Evolutionary conservation across 2,113 vertebrate species (phyloP), one percentile per base, ranked within the genome.

Genomic region (Laterallus jamaicensis): DNA sequence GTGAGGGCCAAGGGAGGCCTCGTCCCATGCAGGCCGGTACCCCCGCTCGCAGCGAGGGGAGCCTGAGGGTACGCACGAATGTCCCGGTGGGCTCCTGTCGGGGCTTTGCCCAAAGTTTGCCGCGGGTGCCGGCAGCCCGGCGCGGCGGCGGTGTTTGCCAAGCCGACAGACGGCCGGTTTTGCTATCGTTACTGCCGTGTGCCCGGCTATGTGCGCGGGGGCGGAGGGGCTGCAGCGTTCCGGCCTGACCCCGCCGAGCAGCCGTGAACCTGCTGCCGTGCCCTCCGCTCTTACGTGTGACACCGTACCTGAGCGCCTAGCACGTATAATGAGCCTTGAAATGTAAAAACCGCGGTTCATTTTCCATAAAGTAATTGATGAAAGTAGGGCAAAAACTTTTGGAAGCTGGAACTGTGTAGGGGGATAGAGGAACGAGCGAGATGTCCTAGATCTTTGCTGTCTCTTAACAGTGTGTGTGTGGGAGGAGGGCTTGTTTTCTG

Each of bases 91-190:
- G 11, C 24, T 52, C 8, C 37, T 7, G 22, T 13, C 14, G 37
- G 16, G 52, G n/a, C 44, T 60, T 50, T 37, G 28, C 19, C 22
- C 1, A 4, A 66, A 63, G 52, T 32, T 78, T 50, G 37, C 67
- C 10, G 21, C 24, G 3, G 49, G 58, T 82, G 69, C 32, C 31
- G 31, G 54, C 59, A 26, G 47, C 40, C 50, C 24, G 12, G 11
- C 18, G 58, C 49, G 2, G 10, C 37, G 21, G 58, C 50, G 15
- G 64, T 25, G 75, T 9, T 44, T 4, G 35, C 42, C 18, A 28
- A 68, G 58, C 29, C 52, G 0, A 0, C 26, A 0, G 21, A 2
- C 9, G 52, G n/a, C 5, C 39, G 1, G 9, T 20, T 32, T 13
- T 25, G 0, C 22, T 16, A 50, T 11, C 28, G 24, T 6, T 19